Percentiles rank a stretch among this genome's conserved stretches.
These are phyloP conservation scores for Hemibagrus wyckioides DNA, from an alignment of 2,113 vertebrate genomes.

Conservation along the genomic window DNA sequence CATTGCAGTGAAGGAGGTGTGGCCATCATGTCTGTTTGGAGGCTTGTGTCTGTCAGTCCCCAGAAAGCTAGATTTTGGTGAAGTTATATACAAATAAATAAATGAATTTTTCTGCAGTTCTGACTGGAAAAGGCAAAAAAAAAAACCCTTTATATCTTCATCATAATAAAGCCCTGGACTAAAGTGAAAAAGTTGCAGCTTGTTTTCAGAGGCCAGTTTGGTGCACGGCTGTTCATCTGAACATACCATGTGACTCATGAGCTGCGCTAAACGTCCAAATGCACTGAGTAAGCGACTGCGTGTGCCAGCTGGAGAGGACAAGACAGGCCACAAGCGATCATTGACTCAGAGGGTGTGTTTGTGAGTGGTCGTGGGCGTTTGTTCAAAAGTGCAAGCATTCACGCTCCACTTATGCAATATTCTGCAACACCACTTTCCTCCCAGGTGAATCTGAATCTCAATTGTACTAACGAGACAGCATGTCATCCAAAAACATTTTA, in stretches of 20 bases:
- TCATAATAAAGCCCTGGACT: not conserved
- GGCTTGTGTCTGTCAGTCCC: not conserved
- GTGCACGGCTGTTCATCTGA: constrained; percentile 45
- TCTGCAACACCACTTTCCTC: constrained; percentile 25
- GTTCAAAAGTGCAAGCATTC: constrained; percentile 23
- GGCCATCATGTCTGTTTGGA: not conserved
- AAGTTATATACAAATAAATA: too few species aligned
- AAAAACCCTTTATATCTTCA: not conserved
- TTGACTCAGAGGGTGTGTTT: constrained; percentile 73
- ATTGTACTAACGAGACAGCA: not conserved
- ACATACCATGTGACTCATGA: constrained; percentile 65
- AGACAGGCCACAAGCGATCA: constrained; percentile 76
- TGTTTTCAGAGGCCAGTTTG: constrained; percentile 39
- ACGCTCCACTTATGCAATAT: not conserved
- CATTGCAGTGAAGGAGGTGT: not conserved
- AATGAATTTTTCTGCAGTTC: not conserved
- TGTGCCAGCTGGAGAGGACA: constrained; percentile 68
- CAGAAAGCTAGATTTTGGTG: not conserved
- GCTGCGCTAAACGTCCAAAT: constrained; percentile 63
- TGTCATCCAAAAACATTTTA: not conserved
- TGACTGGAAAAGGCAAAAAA: not conserved
- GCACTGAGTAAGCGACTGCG: constrained; percentile 68
- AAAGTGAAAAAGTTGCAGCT: constrained; percentile 27
- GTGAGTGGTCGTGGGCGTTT: constrained; percentile 38
- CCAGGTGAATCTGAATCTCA: constrained; percentile 6